Evolutionary conservation across 2,113 vertebrate genomes (phyloP), one percentile per base, ranked within the genome.

Genomic region (Galemys pyrenaicus): DNA sequence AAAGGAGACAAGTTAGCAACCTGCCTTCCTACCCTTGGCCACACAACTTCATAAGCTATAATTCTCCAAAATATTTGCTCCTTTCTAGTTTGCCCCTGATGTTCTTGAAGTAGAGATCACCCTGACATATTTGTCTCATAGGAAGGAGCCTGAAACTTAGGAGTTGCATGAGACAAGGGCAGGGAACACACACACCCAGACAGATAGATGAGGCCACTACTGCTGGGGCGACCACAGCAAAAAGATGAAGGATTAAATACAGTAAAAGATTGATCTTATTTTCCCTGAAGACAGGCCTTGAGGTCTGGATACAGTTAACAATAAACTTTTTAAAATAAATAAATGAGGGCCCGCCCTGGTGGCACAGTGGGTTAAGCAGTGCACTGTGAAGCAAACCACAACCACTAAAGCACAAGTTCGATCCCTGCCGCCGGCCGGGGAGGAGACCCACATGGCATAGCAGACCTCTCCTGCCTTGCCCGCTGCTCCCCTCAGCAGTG

Each of bases 61-160:
- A 0, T 49, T 20, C 77, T 46, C 56, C 68, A 74, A 85, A 94
- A 95, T n/a, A 32, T 13, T 11, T 2, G 1, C 32, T 77, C 68
- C 67, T 79, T 87, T 70, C 32, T 35, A 3, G 28, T 41, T 68
- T 32, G n/a, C 12, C 58, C 19, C 56, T 28, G 32, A 35, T 73
- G 32, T 62, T 87, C 64, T 64, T 60, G 51, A 44, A 78, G 68
- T 73, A 96, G 92, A 91, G 56, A 78, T 39, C 6, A 24, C 67
- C 67, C 20, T 26, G 22, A n/a, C 65, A 12, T n/a, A 30, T 28
- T 77, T 22, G 28, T 5, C 5, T n/a, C 8, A 17, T 12, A 62
- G 24, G 79, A 20, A 41, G 87, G 2, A 64, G 22, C 9, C 67
- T 70, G 37, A 58, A 62, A 92, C 30, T 82, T 39, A 89, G 39